These are phyloP conservation scores for Calidris pugnax DNA, from an alignment of 2,113 vertebrate genomes.

Conservation along the genomic window DNA sequence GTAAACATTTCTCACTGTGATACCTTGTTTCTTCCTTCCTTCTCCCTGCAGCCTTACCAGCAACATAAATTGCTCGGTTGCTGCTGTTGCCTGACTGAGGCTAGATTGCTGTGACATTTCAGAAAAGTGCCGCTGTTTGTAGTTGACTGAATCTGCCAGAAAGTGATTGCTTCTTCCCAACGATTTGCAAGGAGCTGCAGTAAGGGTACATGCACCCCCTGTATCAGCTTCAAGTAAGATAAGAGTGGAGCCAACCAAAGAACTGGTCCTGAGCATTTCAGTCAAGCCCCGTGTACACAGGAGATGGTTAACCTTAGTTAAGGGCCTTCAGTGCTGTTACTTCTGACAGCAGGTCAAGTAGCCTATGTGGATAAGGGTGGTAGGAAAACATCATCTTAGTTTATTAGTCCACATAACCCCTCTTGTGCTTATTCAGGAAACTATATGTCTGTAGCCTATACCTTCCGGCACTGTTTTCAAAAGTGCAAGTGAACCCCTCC, in stretches of 20 bases:
- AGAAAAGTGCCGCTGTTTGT: not conserved
- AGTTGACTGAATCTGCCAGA: conserved; percentile 22
- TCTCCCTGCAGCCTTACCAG: not conserved
- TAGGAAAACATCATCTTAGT: not conserved
- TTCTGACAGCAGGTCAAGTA: not conserved
- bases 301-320: not conserved
- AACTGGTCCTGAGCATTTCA: not conserved
- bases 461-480: not conserved
- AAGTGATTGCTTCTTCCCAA: conserved; percentile 1
- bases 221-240: conserved; percentile 56
- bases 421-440: not conserved
- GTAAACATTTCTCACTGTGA: conserved; percentile 21
- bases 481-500: not conserved
- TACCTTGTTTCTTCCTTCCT: not conserved
- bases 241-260: conserved; percentile 44
- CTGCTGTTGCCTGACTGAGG: not conserved
- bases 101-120: not conserved
- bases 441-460: not conserved
- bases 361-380: not conserved
- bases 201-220: not conserved
- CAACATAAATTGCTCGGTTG: not conserved
- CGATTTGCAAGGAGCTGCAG: not conserved
- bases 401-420: not conserved
- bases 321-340: not conserved
- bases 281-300: not conserved